These are phyloP conservation scores for Coronaproctus castanopsis DNA, from an alignment of 2,888 invertebrate species.

Conservation along the genomic window DNA sequence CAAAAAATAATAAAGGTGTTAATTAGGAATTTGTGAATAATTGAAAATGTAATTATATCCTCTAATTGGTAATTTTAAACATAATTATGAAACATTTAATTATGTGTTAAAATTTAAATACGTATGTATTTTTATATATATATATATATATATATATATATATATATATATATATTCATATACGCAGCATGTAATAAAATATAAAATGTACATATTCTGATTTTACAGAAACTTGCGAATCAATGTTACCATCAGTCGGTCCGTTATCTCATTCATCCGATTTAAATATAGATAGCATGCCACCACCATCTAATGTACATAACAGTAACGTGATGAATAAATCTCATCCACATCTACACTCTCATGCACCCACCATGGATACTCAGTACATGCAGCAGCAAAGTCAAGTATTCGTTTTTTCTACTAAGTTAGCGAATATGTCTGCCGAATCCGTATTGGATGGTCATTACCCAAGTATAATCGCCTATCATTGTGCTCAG, in stretches of 20 bases:
- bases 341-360: too few relatives aligned
- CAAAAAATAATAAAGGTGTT: too few relatives aligned
- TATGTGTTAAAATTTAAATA: too few relatives aligned
- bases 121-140: too few relatives aligned
- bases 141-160: too few relatives aligned
- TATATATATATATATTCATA: too few relatives aligned
- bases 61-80: too few relatives aligned
- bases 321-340: conserved; percentile 53
- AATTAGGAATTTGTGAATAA: too few relatives aligned
- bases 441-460: conserved; percentile 81
- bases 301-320: background rate
- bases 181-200: too few relatives aligned
- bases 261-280: background rate
- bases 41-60: too few relatives aligned
- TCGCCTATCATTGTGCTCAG: conserved; percentile 86
- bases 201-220: too few relatives aligned
- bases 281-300: background rate
- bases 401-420: conserved; percentile 94
- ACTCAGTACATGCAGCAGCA: conserved; percentile 84
- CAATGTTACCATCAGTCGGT: background rate
- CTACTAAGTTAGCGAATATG: conserved; percentile 79
- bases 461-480: conserved; percentile 76
- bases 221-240: background rate
- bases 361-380: conserved; percentile 53
- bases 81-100: too few relatives aligned